phyloP scores from a whole-genome alignment of 2,797 vertebrate species.

The Euthynnus affinis region DNA sequence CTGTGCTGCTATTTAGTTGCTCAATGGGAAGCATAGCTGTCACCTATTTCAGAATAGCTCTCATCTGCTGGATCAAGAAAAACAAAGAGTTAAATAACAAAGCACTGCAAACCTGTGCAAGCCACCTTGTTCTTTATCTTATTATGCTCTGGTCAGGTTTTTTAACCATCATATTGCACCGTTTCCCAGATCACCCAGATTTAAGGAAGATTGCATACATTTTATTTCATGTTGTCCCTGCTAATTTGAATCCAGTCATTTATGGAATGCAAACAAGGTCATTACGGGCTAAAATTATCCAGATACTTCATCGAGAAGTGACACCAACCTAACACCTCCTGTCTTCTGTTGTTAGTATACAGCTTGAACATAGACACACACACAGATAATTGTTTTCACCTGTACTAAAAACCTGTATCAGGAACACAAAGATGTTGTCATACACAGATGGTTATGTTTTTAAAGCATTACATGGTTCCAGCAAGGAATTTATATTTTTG shows the following conservation, averaged over 20 bases:
- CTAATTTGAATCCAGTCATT: conserved; percentile 79
- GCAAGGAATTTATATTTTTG: too few species aligned
- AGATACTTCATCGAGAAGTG: conserved; percentile 63
- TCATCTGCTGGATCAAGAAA: conserved; percentile 75
- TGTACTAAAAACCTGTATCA: conserved; percentile 5
- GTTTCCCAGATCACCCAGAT: conserved; percentile 71
- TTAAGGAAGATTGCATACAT: conserved; percentile 73
- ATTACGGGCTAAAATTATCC: conserved; percentile 69
- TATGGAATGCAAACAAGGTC: conserved; percentile 75
- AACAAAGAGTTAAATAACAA: conserved; percentile 76
- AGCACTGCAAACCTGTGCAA: conserved; percentile 77
- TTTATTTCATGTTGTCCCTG: conserved; percentile 77
- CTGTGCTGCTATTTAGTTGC: conserved; percentile 71
- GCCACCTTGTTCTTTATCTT: conserved; percentile 77
- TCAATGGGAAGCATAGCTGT: conserved; percentile 73
- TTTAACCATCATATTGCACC: conserved; percentile 76
- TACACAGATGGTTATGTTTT: background rate
- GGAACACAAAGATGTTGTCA: background rate
- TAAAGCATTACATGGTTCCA: too few species aligned
- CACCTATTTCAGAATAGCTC: conserved; percentile 76
- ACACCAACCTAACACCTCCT: conserved; percentile 10
- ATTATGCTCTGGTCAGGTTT: conserved; percentile 79
- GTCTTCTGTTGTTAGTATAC: background rate
- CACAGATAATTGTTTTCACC: background rate
- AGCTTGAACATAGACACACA: background rate